Base-by-base conservation (phyloP, 2,888 invertebrate genomes). In the Neuroscelio doddi region DNA sequence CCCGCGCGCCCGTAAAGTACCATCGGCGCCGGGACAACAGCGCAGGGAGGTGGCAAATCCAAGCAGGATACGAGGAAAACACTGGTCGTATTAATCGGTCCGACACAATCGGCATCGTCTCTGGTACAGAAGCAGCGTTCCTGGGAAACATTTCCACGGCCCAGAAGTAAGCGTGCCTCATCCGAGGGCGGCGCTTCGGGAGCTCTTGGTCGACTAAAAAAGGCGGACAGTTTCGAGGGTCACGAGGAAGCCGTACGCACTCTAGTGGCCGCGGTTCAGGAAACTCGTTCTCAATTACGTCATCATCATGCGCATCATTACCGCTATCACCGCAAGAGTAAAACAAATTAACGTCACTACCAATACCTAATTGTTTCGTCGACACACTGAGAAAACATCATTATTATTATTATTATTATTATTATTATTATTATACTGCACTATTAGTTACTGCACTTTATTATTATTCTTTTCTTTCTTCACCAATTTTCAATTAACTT, bases 191-290 rank as follows among this genome's bases (percentile, higher is more conserved):
- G 55, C 21, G 66, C 64, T 1, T 65, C 72, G 2, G 70, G 56
- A 2, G 71, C 76, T 0, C 70, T 83, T 5, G 82, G 83, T 21
- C 86, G 86, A 17, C 75, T 89, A 46, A 86, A 88, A 63, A 90
- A 90, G 75, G 89, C 90, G 0, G 90, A 90, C 73, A 90, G 90
- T 75, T 90, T 90, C 75, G 90, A 90, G 77, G 90, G 90, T 1
- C 90, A 90, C 79, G 90, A 90, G 80, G 90, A 90, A 75, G 90
- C 90, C 1, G 90, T 90, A 1, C 86, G 90, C 61, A 89, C 89
- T 24, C 81, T 90, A 46, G 90, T 90, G 3, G 90, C 90, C 2
- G 90, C 90, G 38, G 90, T 90, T 0, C 90, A 90, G 73, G 90
- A 90, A 77, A 90, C 88, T 0, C 83, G 89, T 52, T 86, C 88